Evolutionary conservation across 2,888 invertebrate species (phyloP), one percentile per base, ranked within the genome.

Genomic region (Rhagonycha lutea): DNA sequence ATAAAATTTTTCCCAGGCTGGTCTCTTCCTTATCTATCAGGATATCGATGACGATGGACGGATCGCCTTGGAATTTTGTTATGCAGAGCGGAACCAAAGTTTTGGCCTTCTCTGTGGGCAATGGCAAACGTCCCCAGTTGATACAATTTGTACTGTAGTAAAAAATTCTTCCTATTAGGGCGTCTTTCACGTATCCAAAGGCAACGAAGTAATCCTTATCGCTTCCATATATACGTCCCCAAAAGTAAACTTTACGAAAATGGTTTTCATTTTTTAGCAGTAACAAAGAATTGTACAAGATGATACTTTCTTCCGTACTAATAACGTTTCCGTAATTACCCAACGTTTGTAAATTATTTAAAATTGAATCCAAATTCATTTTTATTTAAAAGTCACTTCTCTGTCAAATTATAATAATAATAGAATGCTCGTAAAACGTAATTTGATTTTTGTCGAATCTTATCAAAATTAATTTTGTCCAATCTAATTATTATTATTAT

Each of bases 261-360:
- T 96, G 95, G 87, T 96, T 96, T 85, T 97, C 96, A 79, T 92
- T 92, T 87, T 96, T 94, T 61, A 97, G 89, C 73, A 95, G 88
- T 0, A 94, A 89, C 4, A 97, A 88, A 0, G 96, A 95, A 85
- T 94, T 95, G 84, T 94, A 92, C 12, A 96, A 88, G 73, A 94
- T 82, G 0, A 92, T 89, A 77, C 93, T 91, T 83, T 94, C 92
- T 88, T 97, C 96, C 4, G 91, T 91, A 68, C 92, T 92, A 26
- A 96, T 86, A 85, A 93, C 91, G 80, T 93, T 88, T 10, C 96
- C 96, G 78, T 91, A 92, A 71, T 90, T 89, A 60, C 90, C 90
- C 73, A 91, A 86, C 79, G 88, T 88, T 79, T 92, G 91, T 74
- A 91, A 83, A 79, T 87, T 89, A 61, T 90, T 87, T 79, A 90